Evolutionary conservation across 2,797 vertebrate species (phyloP), one percentile per base, ranked within the genome.

Genomic region (Sciaenops ocellatus): DNA sequence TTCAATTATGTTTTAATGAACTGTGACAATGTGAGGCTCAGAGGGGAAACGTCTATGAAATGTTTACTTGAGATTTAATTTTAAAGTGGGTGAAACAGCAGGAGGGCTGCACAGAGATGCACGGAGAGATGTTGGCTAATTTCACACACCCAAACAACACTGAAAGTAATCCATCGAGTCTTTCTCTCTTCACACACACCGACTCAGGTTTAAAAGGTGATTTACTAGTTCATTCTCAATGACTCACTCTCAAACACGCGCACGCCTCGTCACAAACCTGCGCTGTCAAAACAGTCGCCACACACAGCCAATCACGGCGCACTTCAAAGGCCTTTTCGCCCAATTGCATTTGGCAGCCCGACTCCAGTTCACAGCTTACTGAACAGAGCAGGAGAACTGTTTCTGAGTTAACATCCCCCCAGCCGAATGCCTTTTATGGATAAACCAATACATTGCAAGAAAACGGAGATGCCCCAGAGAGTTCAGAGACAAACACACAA

Each of bases 1-100:
- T 88, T 88, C 82, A 91, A 90, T 92, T 89, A 88, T 55, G 71
- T 92, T 88, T 91, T 90, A 89, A 94, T 90, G 88, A 93, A 89
- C 85, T 91, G 89, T 86, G 87, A 90, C 88, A 86, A 74, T 71
- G 80, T 8, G 76, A 48, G 62, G 68, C 83, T 88, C 78, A 30
- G 79, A 87, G 82, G 86, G 83, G 83, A 89, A 82, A 87, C 78
- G 83, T 61, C 61, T 6, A 79, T 76, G 72, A 85, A 89, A 84
- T 90, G 86, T 90, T 86, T 77, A 87, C 68, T 70, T 61, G 57
- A 61, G 84, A 80, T 78, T 67, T 42, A 61, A 88, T 87, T 86
- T 85, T 47, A 78, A 79, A 80, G 54, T 56, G 73, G 41, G 42
- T 38, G 56, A 56, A 65, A 48, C 57, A 56, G 75, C 50, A 57